These are phyloP conservation scores for Echinarachnius parma DNA, from an alignment of 53 echinoderm and acorn worm genomes.

Conservation along the genomic window DNA sequence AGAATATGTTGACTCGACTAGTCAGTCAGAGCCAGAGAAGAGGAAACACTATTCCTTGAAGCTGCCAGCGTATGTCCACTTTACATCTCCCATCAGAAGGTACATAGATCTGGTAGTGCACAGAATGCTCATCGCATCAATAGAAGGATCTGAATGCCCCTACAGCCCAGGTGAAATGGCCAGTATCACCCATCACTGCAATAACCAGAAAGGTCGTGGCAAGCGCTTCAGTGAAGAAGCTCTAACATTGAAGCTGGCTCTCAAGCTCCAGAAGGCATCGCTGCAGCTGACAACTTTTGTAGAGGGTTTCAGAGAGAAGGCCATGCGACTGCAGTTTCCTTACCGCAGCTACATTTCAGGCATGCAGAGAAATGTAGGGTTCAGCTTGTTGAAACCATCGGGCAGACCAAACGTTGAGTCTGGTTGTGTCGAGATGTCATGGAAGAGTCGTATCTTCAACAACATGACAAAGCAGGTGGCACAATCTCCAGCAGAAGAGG, in stretches of 20 bases:
- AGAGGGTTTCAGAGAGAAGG: constrained; percentile 47
- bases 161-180: constrained; percentile 66
- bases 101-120: constrained; percentile 84
- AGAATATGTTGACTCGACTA: constrained; percentile 63
- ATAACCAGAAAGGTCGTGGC: constrained; percentile 54
- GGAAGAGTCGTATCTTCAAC: constrained; percentile 69
- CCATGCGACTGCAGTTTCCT: constrained; percentile 53
- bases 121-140: constrained; percentile 57
- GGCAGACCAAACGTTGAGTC: constrained; percentile 39
- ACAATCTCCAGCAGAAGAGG: constrained; percentile 12
- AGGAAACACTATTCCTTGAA: constrained; percentile 55
- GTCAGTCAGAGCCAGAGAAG: constrained; percentile 32
- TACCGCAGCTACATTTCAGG: constrained; percentile 45
- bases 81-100: constrained; percentile 77
- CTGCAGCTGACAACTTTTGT: constrained; percentile 55
- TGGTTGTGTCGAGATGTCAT: constrained; percentile 35
- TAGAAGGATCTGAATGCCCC: constrained; percentile 50
- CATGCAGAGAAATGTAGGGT: neutral
- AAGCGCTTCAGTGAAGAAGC: constrained; percentile 61
- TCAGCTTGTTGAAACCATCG: constrained; percentile 55
- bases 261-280: constrained; percentile 71
- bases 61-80: constrained; percentile 53
- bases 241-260: constrained; percentile 52
- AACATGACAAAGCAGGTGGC: neutral
- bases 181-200: constrained; percentile 72